Percentiles rank a stretch among this genome's conserved stretches.
Evolutionary conservation across 2,888 invertebrate species (phyloP).

Genomic region (Cancer borealis): DNA sequence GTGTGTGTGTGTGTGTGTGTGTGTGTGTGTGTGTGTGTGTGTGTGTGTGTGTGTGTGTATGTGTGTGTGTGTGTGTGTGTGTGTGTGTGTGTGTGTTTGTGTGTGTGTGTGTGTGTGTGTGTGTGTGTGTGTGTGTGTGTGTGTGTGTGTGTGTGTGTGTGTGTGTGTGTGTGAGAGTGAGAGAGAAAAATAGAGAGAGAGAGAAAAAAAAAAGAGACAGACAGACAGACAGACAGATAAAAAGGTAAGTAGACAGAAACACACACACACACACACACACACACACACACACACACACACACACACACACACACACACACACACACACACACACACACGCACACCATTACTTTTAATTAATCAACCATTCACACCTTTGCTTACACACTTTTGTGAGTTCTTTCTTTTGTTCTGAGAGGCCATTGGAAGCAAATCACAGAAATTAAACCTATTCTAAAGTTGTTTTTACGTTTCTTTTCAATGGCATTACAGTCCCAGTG

Average conservation of each 20-base stretch:
- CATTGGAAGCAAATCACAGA: not conserved
- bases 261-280: slow-evolving; percentile 46
- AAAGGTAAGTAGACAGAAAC: not conserved
- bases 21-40: not conserved
- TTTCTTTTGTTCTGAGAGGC: not conserved
- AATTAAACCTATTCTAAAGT: not conserved
- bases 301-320: slow-evolving; percentile 2
- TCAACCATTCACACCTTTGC: not conserved
- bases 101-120: slow-evolving; percentile 2
- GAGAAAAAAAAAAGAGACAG: not conserved
- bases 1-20: not conserved
- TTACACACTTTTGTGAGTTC: not conserved
- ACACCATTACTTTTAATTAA: slow-evolving; percentile 24
- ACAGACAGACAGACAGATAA: not conserved
- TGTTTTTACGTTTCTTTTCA: not conserved
- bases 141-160: not conserved
- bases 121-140: not conserved
- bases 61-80: not conserved
- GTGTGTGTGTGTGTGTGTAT: not conserved
- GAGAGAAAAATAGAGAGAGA: not conserved
- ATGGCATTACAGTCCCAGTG: not conserved
- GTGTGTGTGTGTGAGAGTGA: not conserved
- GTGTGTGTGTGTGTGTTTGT: slow-evolving; percentile 13
- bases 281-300: slow-evolving; percentile 39
- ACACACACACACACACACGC: not conserved